Evolutionary conservation across 2,888 invertebrate genomes (phyloP), one percentile per base, ranked within the genome.

Genomic region (Protophormia terraenovae): DNA sequence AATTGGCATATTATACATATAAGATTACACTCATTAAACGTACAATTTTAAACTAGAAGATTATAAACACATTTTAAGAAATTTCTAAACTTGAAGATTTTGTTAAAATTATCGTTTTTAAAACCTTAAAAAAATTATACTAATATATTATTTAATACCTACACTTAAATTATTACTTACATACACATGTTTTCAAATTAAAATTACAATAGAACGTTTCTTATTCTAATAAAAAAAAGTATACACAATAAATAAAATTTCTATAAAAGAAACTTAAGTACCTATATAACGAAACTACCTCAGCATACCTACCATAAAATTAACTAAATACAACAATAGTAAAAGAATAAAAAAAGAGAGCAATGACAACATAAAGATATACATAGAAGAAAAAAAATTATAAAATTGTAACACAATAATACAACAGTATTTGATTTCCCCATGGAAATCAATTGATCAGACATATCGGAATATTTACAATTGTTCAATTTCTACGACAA

Each of bases 401-500:
- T 19, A 55, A 71, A 80, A 64, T 55, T 72, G 53, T 66, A 55
- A 55, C 53, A 76, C 75, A 69, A 76, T 76, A 62, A n/a, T 35
- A 75, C 29, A 81, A 22, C 32, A 75, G 29, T 81, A 45, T 53
- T 82, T 85, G 81, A 85, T 85, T 85, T 85, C 84, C 84, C 77
- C 38, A 53, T 81, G 84, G 84, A 85, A 85, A 85, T 85, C 84
- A 85, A 64, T 53, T 50, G 76, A 82, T 82, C 82, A 82, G 69
- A 71, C 82, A 69, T 82, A 76, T 62, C 69, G 45, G 22, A 76
- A 69, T 72, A 69, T 76, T 76, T 76, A 19, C 32, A 45, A 12
- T n/a, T 76, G 38, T 62, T 53, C 72, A 80, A 66, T 72, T 62
- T 45, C 62, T 76, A 55, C 24, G 53, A 67, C 72, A 77, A 72